A percentile compares a stretch with the other conserved stretches of the same genome.
These are phyloP conservation scores for Synanthedon vespiformis DNA, from an alignment of 2,888 invertebrate genomes.

Conservation along the genomic window DNA sequence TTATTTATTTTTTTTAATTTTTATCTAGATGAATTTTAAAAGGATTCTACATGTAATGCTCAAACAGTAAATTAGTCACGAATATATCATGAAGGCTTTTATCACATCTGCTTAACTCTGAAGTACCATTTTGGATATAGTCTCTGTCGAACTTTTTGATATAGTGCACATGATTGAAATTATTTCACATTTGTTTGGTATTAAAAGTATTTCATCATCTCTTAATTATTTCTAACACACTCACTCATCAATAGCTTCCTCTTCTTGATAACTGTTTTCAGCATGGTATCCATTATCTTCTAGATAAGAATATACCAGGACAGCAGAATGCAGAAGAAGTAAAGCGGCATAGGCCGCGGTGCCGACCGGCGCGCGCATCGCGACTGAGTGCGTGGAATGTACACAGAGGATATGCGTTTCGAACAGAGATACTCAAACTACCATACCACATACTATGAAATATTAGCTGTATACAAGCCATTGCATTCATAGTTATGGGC, in stretches of 20 bases:
- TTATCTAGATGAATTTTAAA: too few relatives aligned
- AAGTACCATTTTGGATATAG: too few relatives aligned
- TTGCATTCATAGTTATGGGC: neutral
- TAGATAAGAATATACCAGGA: constrained; percentile 44
- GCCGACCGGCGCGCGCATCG: constrained; percentile 56
- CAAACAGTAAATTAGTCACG: too few relatives aligned
- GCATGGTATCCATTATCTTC: constrained; percentile 48
- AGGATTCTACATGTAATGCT: too few relatives aligned
- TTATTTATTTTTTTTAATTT: too few relatives aligned
- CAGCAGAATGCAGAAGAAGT: constrained; percentile 36
- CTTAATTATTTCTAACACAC: constrained; percentile 15
- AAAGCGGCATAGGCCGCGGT: constrained; percentile 37
- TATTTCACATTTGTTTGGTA: too few relatives aligned
- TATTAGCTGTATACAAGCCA: neutral
- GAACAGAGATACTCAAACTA: constrained; percentile 42
- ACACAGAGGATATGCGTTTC: constrained; percentile 41
- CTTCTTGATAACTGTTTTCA: constrained; percentile 49
- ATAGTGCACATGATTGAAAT: too few relatives aligned
- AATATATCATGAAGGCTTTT: too few relatives aligned
- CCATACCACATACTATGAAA: too few relatives aligned
- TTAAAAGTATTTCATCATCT: constrained; percentile 10
- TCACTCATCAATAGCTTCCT: constrained; percentile 52
- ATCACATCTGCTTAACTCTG: too few relatives aligned
- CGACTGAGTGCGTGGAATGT: constrained; percentile 37
- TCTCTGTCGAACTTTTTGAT: too few relatives aligned